Base-by-base conservation (phyloP, 2,113 vertebrate species). In the Clupea harengus region DNA sequence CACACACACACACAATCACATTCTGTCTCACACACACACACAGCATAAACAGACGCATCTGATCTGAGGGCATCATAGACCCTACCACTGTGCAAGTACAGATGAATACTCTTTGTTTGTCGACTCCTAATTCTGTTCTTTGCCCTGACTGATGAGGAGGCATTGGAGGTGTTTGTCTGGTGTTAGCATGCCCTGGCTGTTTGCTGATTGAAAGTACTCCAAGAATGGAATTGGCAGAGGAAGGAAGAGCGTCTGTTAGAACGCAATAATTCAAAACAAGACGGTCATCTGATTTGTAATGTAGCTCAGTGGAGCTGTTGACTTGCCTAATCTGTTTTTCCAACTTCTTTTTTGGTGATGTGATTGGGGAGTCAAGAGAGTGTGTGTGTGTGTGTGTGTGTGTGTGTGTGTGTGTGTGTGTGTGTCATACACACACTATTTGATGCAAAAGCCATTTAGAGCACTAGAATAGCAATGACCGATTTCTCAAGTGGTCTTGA, bases 241-340 rank as follows among this genome's bases (percentile, higher is more conserved):
- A 28, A 8, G 25, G 25, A 22, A 67, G 25, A 67, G 9, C 13
- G 25, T 32, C 64, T 8, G 8, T 72, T 72, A 13, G 45, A 72
- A 86, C n/a, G 3, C 50, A 82, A 28, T 83, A 88, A 87, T 50
- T 8, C 49, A 49, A 85, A 83, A 11, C 72, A 83, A 83, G 45
- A 25, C n/a, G 81, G 10, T 82, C 45, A 64, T 83, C 3, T 82
- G 81, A 83, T 83, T 81, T 78, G 81, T 13, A n/a, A 82, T 45
- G n/a, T 52, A 47, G 83, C 80, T 39, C 17, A 85, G 17, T 45
- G 45, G 4, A 49, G 45, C 64, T 28, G n/a, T 32, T 84, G 64
- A 45, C 52, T 11, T 83, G 45, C 22, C 52, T 47, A 39, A 46
- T 47, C 72, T 49, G 45, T 60, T 83, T 22, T 60, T 64, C 25